A percentile compares a stretch with the other conserved stretches of the same genome.
These are phyloP conservation scores for Anthopleura sola DNA, from an alignment of 64 coral and sea anemone genomes.

Conservation along the genomic window DNA sequence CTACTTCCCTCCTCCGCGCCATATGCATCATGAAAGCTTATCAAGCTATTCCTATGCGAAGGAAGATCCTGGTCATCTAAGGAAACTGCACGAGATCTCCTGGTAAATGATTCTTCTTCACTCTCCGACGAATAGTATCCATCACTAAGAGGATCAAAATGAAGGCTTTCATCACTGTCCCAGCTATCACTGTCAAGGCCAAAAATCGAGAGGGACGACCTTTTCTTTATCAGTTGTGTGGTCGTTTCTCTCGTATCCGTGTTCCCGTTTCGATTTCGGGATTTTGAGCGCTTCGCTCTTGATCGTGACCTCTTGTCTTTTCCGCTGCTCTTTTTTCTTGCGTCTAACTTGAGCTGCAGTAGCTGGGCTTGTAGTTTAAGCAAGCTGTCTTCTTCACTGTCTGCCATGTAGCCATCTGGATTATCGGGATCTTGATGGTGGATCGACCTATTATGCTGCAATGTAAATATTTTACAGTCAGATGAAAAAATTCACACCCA, in stretches of 20 bases:
- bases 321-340: neutral
- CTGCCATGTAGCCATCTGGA: slow-evolving; percentile 39
- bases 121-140: neutral
- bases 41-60: neutral
- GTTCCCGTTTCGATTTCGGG: neutral
- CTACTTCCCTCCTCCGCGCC: neutral
- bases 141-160: slow-evolving; percentile 42
- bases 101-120: neutral
- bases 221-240: neutral
- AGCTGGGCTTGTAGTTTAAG: slow-evolving; percentile 45
- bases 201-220: neutral
- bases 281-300: neutral
- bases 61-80: neutral
- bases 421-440: neutral
- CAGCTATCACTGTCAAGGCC: slow-evolving; percentile 46
- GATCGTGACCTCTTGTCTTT: neutral
- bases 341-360: slow-evolving; percentile 7
- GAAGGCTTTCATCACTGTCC: slow-evolving; percentile 57
- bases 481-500: too few species aligned
- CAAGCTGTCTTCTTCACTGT: slow-evolving; percentile 51
- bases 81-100: neutral
- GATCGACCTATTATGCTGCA: neutral
- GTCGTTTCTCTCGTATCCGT: neutral
- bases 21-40: neutral
- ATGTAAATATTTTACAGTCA: neutral